phyloP scores from a whole-genome alignment of 2,797 vertebrate species.

The Cyprinodon diabolis region DNA sequence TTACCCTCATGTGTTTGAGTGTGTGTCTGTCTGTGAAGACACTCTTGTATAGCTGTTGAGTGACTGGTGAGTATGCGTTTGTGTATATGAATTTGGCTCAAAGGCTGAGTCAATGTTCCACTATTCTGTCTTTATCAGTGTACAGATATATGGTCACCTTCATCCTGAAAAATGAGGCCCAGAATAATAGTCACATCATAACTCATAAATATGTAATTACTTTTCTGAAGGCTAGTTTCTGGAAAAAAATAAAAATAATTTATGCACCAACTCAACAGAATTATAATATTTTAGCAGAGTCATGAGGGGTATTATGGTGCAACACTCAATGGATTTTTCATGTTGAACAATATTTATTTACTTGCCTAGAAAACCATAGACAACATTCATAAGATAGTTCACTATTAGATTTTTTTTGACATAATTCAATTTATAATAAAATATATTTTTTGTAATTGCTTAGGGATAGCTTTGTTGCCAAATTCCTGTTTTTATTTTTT shows the following conservation, averaged over 20 bases:
- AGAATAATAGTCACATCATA: constrained; percentile 57
- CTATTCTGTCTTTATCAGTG: constrained; percentile 46
- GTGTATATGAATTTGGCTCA: constrained; percentile 25
- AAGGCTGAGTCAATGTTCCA: constrained; percentile 46
- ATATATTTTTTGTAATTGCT: no score
- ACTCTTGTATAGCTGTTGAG: background rate
- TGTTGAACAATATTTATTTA: constrained; percentile 19
- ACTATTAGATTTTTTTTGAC: background rate
- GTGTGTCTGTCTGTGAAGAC: background rate
- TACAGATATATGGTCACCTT: constrained; percentile 50
- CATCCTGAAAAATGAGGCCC: constrained; percentile 56
- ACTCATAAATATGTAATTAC: constrained; percentile 69
- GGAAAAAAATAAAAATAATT: constrained; percentile 29
- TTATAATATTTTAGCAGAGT: constrained; percentile 50
- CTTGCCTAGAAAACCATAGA: constrained; percentile 15
- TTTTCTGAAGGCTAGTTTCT: constrained; percentile 59
- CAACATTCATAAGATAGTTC: background rate
- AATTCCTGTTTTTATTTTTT: no score
- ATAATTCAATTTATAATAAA: no score
- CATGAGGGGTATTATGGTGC: constrained; percentile 35
- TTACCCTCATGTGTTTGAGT: constrained; percentile 6
- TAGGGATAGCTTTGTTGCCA: no score
- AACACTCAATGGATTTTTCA: constrained; percentile 26
- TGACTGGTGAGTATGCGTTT: background rate
- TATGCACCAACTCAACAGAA: constrained; percentile 50